Conservation (phyloP, 2,113 vertebrate genomes). For the Neogale vison region DNA sequence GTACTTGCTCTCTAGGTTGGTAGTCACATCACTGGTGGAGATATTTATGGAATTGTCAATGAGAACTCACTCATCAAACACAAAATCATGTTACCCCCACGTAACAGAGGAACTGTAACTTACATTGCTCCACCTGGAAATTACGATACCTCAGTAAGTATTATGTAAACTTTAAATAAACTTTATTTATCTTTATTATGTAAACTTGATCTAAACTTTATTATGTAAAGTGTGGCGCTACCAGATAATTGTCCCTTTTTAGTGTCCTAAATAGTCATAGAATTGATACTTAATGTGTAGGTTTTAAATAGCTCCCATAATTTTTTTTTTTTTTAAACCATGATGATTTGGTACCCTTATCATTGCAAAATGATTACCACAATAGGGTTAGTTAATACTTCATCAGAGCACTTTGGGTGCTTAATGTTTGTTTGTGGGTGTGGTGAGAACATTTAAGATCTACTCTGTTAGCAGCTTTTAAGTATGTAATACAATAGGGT, state of each 20-base stretch:
- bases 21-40: constrained; percentile 97
- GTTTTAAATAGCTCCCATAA: neutral
- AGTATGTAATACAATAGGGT: neutral
- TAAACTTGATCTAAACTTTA: too few relatives aligned
- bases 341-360: neutral
- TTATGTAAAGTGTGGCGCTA: neutral
- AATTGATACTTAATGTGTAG: neutral
- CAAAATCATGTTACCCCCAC: constrained; percentile 97
- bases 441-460: neutral
- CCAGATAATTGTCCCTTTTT: neutral
- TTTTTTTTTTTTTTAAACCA: neutral
- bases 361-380: neutral
- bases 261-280: neutral
- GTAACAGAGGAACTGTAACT: constrained; percentile 95
- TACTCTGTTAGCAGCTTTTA: neutral
- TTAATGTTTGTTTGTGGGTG: neutral
- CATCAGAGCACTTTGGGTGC: neutral
- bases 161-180: neutral
- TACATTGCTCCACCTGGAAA: constrained; percentile 95
- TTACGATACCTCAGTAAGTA: constrained; percentile 94
- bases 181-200: too few relatives aligned
- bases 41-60: constrained; percentile 94
- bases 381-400: neutral
- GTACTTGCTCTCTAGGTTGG: constrained; percentile 87
- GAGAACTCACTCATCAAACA: constrained; percentile 98